phyloP scores from a whole-genome alignment of 2,113 vertebrate genomes.

The Speoplatyrhinus poulsoni region DNA sequence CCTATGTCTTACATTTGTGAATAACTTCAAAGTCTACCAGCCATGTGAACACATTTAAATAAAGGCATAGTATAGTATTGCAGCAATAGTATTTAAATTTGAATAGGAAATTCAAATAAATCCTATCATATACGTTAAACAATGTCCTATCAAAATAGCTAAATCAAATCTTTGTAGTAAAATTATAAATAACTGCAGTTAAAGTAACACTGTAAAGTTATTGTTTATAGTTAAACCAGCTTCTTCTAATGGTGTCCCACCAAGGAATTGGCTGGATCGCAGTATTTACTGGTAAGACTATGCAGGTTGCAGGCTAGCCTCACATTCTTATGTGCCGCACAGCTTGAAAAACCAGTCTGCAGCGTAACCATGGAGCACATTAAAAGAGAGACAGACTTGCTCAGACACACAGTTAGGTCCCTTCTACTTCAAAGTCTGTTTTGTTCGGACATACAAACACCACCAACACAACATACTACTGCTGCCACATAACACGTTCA shows the following conservation, averaged over 20 bases:
- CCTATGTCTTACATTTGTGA: too few relatives aligned
- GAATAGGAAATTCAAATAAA: too few relatives aligned
- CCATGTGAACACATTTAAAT: too few relatives aligned
- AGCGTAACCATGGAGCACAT: constrained; percentile 72
- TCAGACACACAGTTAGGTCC: not conserved
- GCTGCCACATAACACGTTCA: too few relatives aligned
- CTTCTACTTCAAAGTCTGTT: not conserved
- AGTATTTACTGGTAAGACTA: constrained; percentile 21
- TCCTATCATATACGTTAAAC: too few relatives aligned
- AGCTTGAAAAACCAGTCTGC: constrained; percentile 89
- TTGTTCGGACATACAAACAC: too few relatives aligned
- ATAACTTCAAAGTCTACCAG: too few relatives aligned
- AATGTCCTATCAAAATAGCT: too few relatives aligned
- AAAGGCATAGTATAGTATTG: too few relatives aligned
- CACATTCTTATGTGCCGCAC: constrained; percentile 64
- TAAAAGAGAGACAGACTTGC: constrained; percentile 47
- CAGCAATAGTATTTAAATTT: too few relatives aligned
- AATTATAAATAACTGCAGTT: not conserved
- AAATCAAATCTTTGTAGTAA: not conserved
- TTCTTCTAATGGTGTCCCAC: constrained; percentile 8
- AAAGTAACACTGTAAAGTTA: constrained; percentile 7
- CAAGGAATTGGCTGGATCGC: constrained; percentile 39
- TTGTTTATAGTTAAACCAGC: constrained; percentile 39
- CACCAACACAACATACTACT: too few relatives aligned
- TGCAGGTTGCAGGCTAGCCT: constrained; percentile 43